phyloP scores from a whole-genome alignment of 2,113 vertebrate genomes.

The Nettapus auritus region DNA sequence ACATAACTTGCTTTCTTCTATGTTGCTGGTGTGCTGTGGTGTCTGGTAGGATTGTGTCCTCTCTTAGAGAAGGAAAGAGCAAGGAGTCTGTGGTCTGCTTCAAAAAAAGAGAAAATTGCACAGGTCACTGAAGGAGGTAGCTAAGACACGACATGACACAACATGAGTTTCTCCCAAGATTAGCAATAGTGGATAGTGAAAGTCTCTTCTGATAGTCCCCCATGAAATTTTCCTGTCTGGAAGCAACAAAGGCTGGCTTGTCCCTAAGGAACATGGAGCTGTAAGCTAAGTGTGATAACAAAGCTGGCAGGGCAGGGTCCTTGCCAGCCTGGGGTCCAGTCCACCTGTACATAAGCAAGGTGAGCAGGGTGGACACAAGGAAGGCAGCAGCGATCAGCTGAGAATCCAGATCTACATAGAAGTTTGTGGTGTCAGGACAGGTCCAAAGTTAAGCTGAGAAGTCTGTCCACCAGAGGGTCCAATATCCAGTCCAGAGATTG shows the following conservation, averaged over 20 bases:
- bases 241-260: not conserved
- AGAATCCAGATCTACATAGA: not conserved
- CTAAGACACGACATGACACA: not conserved
- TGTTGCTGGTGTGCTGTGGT: not conserved
- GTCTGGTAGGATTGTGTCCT: not conserved
- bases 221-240: not conserved
- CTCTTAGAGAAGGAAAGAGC: not conserved
- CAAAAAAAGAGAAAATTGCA: not conserved
- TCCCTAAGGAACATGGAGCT: not conserved
- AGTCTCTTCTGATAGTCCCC: not conserved
- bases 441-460: not conserved
- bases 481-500: not conserved
- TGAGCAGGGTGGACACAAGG: accelerated
- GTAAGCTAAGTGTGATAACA: not conserved
- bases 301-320: not conserved
- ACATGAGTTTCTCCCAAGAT: not conserved
- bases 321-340: not conserved
- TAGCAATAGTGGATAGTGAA: not conserved
- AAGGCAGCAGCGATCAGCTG: not conserved
- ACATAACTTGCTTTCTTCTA: not conserved
- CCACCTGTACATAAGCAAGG: not conserved
- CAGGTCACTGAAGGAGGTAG: not conserved
- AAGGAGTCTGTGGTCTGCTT: not conserved
- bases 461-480: not conserved
- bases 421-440: not conserved